Percentiles rank a stretch among this genome's conserved stretches.
Conservation (phyloP, 2,113 vertebrate genomes). For the Catharus bicknelli region DNA sequence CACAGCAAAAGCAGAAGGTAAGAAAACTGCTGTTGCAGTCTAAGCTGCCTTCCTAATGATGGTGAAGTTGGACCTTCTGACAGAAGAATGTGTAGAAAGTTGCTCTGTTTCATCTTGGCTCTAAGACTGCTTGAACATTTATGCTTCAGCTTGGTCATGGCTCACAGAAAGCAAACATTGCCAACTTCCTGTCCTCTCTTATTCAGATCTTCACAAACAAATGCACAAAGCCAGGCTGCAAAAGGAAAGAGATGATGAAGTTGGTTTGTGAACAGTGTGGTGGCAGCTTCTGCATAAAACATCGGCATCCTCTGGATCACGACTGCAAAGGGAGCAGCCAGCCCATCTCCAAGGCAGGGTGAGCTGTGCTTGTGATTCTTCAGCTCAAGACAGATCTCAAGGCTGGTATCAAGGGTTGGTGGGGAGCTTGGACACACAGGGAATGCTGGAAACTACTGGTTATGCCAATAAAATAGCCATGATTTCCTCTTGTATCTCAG, state of each 20-base stretch:
- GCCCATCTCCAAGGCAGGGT: slow-evolving; percentile 80
- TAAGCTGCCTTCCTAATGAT: not conserved
- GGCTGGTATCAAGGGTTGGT: not conserved
- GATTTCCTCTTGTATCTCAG: not conserved
- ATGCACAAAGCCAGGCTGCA: slow-evolving; percentile 88
- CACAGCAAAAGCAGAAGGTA: slow-evolving; percentile 84
- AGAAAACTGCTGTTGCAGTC: not conserved
- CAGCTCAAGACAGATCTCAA: not conserved
- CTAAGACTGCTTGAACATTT: accelerated
- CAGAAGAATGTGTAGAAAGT: not conserved
- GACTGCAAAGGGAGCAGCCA: slow-evolving; percentile 74
- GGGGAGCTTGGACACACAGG: not conserved
- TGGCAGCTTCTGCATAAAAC: slow-evolving; percentile 90
- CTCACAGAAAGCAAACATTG: not conserved
- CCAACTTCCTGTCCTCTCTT: not conserved
- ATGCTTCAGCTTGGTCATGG: not conserved
- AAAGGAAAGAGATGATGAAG: slow-evolving; percentile 89
- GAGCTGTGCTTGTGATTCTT: not conserved
- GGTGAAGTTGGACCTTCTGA: too few species aligned
- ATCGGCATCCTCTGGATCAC: slow-evolving; percentile 90
- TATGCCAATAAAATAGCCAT: not conserved
- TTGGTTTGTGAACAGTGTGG: slow-evolving; percentile 85
- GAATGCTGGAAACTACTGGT: not conserved
- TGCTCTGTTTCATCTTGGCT: not conserved
- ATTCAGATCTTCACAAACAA: slow-evolving; percentile 86